Evolutionary conservation across 2,888 invertebrate species (phyloP).

Genomic region (Ametastegia equiseti): DNA sequence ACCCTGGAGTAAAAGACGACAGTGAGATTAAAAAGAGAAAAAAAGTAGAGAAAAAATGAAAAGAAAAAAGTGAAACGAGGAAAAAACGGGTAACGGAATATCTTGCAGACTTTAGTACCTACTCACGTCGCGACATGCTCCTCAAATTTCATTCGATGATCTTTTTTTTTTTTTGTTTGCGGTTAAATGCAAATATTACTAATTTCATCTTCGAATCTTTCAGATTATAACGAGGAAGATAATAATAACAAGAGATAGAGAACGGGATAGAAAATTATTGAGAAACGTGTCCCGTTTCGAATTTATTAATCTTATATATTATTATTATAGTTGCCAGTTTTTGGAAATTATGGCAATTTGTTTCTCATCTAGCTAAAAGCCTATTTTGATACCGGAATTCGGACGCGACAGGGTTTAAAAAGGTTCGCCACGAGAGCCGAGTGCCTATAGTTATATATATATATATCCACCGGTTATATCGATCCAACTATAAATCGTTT

Average conservation of each 20-base stretch:
- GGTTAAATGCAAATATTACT: not conserved
- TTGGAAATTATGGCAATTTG: not conserved
- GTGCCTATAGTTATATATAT: not conserved
- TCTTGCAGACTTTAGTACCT: not conserved
- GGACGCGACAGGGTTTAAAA: not conserved
- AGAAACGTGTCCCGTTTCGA: no score
- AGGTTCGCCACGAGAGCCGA: not conserved
- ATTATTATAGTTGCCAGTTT: not conserved
- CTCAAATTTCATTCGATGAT: slow-evolving; percentile 18
- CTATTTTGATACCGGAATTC: not conserved
- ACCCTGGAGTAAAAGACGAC: not conserved
- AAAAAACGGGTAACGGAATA: slow-evolving; percentile 19
- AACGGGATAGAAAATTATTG: not conserved
- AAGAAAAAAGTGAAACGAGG: not conserved
- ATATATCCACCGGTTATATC: not conserved
- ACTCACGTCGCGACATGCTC: not conserved
- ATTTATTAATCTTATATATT: not conserved
- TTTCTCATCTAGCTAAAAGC: slow-evolving; percentile 4
- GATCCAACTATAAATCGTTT: slow-evolving; percentile 18
- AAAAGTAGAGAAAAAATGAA: not conserved
- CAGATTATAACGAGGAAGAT: no score
- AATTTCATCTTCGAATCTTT: no score
- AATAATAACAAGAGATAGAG: no score
- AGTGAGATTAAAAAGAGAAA: not conserved
- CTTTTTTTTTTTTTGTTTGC: not conserved